These are phyloP conservation scores for Drosophila obscura DNA, from an alignment of 1,140 invertebrate genomes.

Conservation along the genomic window DNA sequence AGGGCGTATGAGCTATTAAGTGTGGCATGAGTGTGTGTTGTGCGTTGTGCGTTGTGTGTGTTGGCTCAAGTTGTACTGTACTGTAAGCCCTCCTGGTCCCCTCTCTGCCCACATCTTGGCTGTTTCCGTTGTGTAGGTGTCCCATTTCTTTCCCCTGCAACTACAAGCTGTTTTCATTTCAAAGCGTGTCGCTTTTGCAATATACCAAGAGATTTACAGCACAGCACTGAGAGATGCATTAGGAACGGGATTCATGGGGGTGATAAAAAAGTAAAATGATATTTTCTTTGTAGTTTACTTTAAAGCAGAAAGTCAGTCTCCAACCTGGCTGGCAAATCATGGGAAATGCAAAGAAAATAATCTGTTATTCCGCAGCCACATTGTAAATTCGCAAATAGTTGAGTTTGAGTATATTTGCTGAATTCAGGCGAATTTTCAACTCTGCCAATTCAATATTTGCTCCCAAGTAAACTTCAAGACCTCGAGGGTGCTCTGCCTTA, in stretches of 20 bases:
- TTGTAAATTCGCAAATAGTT: too few relatives aligned
- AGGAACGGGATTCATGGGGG: conserved; percentile 9
- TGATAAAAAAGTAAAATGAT: neutral
- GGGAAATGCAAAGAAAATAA: too few relatives aligned
- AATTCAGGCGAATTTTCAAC: too few relatives aligned
- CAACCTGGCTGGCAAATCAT: too few relatives aligned
- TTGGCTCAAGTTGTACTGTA: conserved; percentile 53
- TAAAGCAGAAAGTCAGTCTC: conserved; percentile 20
- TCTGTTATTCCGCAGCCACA: too few relatives aligned
- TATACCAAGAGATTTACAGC: conserved; percentile 58
- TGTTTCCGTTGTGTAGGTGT: conserved; percentile 20
- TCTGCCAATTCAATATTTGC: too few relatives aligned
- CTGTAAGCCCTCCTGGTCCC: conserved; percentile 44
- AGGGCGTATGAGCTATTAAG: conserved; percentile 78
- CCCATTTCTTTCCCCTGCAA: conserved; percentile 34
- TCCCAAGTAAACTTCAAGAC: conserved; percentile 21
- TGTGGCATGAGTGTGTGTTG: conserved; percentile 19
- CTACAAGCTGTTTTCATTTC: conserved; percentile 52
- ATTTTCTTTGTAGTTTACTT: conserved; percentile 25
- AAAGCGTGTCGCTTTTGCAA: conserved; percentile 48
- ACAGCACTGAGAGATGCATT: conserved; percentile 13
- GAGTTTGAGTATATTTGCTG: too few relatives aligned
- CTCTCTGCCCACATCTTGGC: neutral
- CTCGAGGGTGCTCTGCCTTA: conserved; percentile 44
- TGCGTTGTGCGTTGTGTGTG: too few relatives aligned